These are phyloP conservation scores for Neotoma lepida DNA, from an alignment of 2,113 vertebrate genomes.

Conservation along the genomic window DNA sequence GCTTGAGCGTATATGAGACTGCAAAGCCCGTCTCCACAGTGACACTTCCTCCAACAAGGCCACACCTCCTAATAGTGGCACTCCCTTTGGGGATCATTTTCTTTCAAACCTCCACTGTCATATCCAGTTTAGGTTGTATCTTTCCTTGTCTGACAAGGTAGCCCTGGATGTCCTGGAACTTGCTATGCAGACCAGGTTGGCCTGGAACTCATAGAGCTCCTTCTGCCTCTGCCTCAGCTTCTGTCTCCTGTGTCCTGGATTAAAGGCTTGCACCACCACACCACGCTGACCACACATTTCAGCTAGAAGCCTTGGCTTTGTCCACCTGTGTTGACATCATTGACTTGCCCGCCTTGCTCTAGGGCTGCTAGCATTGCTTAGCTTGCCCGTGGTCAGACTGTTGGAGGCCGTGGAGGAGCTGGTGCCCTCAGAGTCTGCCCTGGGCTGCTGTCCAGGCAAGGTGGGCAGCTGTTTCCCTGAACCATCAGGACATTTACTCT, in stretches of 20 bases:
- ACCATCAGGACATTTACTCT: not conserved
- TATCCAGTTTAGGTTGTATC: not conserved
- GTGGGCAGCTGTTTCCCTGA: not conserved
- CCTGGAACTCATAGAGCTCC: not conserved
- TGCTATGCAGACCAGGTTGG: not conserved
- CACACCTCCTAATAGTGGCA: not conserved
- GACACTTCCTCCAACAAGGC: not conserved
- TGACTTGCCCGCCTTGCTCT: not conserved
- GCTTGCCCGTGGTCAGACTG: not conserved
- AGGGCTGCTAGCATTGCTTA: not conserved
- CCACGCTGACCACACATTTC: not conserved
- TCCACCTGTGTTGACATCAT: not conserved
- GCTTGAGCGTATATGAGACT: too few species aligned
- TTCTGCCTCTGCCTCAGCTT: not conserved
- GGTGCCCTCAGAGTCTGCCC: not conserved
- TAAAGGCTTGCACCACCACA: not conserved
- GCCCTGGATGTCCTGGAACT: not conserved
- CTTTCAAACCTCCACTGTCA: not conserved
- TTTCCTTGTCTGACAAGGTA: not conserved
- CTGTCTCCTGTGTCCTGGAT: not conserved
- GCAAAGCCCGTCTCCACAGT: not conserved
- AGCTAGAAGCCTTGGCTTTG: not conserved
- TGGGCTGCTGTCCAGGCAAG: not conserved
- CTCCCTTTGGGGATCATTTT: not conserved
- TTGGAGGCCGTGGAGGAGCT: not conserved